Percentiles rank a stretch among this genome's conserved stretches.
Conservation (phyloP, 2,888 invertebrate genomes). For the Orthonevra nobilis region DNA sequence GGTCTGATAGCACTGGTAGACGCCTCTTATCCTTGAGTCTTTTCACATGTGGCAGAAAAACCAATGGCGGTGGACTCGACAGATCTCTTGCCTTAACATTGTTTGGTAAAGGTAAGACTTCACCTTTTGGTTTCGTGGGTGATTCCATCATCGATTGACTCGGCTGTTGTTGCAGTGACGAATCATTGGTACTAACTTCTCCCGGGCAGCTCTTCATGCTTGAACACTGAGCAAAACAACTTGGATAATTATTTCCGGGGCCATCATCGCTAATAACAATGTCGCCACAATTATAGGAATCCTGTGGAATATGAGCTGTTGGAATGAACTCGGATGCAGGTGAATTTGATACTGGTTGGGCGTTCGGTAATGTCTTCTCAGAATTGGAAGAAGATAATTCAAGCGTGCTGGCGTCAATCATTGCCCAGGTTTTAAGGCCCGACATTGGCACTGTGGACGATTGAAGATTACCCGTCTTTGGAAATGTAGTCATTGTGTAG, state of each 20-base stretch:
- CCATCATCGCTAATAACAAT: constrained; percentile 61
- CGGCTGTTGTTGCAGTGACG: constrained; percentile 13
- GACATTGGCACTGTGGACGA: constrained; percentile 13
- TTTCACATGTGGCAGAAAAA: constrained; percentile 71
- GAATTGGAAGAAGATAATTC: constrained; percentile 17
- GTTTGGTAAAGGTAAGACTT: constrained; percentile 1
- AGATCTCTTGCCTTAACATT: constrained; percentile 20
- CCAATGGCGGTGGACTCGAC: constrained; percentile 72
- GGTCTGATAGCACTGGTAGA: constrained; percentile 71
- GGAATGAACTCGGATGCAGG: constrained; percentile 61
- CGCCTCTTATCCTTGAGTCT: constrained; percentile 68
- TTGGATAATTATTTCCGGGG: constrained; percentile 56
- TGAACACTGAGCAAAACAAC: constrained; percentile 67
- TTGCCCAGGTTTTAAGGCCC: constrained; percentile 40
- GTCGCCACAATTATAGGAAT: constrained; percentile 62
- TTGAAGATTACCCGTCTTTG: constrained; percentile 17
- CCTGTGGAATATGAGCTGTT: constrained; percentile 59
- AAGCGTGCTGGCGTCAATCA: constrained; percentile 36
- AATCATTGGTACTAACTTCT: constrained; percentile 23
- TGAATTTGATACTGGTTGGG: constrained; percentile 38
- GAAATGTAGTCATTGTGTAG: constrained; percentile 55
- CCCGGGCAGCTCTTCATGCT: constrained; percentile 52
- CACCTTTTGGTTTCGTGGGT: neutral
- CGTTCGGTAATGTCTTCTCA: constrained; percentile 20
- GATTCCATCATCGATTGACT: constrained; percentile 10